phyloP scores from a whole-genome alignment of 1,140 invertebrate genomes.

The Euwallacea similis region DNA sequence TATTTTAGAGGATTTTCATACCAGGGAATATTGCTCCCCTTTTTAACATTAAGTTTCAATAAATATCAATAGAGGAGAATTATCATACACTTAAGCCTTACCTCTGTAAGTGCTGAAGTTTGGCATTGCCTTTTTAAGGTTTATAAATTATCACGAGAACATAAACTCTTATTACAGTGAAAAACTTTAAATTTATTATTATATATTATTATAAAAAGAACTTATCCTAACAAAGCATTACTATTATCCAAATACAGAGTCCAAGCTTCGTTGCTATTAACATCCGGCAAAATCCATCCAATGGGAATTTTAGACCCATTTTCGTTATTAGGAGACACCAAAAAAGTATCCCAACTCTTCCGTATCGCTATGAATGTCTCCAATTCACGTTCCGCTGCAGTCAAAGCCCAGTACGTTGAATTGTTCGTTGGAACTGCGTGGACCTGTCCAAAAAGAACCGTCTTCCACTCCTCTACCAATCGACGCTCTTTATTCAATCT shows the following conservation, averaged over 20 bases:
- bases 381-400: constrained; percentile 48
- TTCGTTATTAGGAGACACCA: constrained; percentile 40
- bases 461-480: constrained; percentile 47
- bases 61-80: no score
- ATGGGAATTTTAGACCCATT: constrained; percentile 49
- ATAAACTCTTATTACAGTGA: not conserved
- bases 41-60: no score
- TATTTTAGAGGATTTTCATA: no score
- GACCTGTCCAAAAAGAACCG: constrained; percentile 46
- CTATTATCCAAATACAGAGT: constrained; percentile 43
- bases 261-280: constrained; percentile 44
- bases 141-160: not conserved
- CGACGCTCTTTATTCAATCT: constrained; percentile 42
- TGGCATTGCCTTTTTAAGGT: not conserved
- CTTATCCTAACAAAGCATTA: constrained; percentile 2
- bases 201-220: constrained; percentile 2
- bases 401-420: constrained; percentile 48
- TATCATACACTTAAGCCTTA: no score
- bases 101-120: not conserved
- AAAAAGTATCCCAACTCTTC: constrained; percentile 55
- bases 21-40: no score
- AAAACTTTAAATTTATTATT: constrained; percentile 1
- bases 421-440: constrained; percentile 40
- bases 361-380: constrained; percentile 52
- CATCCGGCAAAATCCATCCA: constrained; percentile 49